A percentile compares a stretch with the other conserved stretches of the same genome.
phyloP scores from a whole-genome alignment of 2,888 invertebrate genomes.

The Zaprionus obscuricornis region DNA sequence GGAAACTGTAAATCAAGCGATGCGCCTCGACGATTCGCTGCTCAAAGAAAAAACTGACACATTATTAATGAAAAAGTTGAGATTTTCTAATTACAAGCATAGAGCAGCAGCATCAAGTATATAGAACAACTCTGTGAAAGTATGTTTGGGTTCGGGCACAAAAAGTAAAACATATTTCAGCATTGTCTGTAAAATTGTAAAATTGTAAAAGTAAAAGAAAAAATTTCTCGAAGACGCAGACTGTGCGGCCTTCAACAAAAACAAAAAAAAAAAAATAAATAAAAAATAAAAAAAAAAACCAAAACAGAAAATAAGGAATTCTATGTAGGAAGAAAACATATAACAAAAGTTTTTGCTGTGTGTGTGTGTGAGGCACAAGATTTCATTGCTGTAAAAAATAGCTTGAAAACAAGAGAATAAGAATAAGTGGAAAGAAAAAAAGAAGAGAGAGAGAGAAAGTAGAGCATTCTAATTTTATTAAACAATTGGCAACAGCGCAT shows the following conservation, averaged over 20 bases:
- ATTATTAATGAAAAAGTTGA: constrained; percentile 47
- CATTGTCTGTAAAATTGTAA: no score
- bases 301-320: constrained; percentile 12
- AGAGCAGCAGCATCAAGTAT: no score
- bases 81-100: constrained; percentile 54
- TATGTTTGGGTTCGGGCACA: no score
- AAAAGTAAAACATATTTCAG: no score
- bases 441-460: no score
- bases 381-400: background rate
- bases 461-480: background rate
- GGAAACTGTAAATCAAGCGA: constrained; percentile 32
- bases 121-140: no score
- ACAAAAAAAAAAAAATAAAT: background rate
- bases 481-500: background rate
- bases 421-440: no score
- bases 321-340: constrained; percentile 2
- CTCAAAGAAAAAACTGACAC: constrained; percentile 34
- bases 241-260: background rate
- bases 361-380: background rate
- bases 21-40: constrained; percentile 23
- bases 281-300: constrained; percentile 15
- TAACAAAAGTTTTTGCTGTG: background rate
- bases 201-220: no score
- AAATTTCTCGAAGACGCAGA: no score
- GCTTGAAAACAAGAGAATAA: background rate